Base-by-base conservation (phyloP, 2,797 vertebrate genomes). In the Myotis pilosus region DNA sequence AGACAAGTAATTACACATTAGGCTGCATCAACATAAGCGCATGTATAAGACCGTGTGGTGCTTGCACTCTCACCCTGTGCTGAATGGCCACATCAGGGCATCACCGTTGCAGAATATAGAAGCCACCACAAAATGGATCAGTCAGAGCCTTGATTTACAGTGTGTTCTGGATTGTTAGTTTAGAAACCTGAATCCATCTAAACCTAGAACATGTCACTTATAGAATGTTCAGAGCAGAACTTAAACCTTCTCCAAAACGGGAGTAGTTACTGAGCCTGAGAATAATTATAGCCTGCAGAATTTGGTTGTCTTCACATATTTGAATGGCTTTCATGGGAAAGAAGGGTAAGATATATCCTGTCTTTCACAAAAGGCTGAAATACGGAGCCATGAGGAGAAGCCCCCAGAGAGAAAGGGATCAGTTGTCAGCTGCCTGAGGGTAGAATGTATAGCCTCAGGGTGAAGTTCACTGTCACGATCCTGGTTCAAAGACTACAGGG, bases 71-170 rank as follows among this genome's bases (percentile, higher is more conserved):
- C 41, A 33, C 6, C 20, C 19, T 33, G 28, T 13, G 8, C n/a
- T 62, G 62, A 44, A 80, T 79, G 82, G 28, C 53, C 44, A 60
- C 47, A 9, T 13, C 16, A 74, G 74, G 12, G 44, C 30, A 11
- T 51, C 66, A 60, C n/a, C 11, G 22, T 41, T 38, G 19, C 25
- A 51, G 66, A 93, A 74, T 66, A 8, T 55, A 78, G 28, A 71
- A 80, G 51, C n/a, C 25, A n/a, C 1, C 41, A 22, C 28, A 41
- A 89, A 49, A 55, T 51, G 49, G 25, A 51, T 88, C 23, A 16
- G 8, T 89, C 69, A 81, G 64, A 94, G 28, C 80, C 49, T 44
- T 88, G 38, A 90, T 92, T 92, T 83, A 68, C 79, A 83, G 62
- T 78, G 20, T 80, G 8, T 78, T 82, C 23, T 90, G 17, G 53